Evolutionary conservation across 2,113 vertebrate genomes (phyloP).

Genomic region (Caracal caracal): DNA sequence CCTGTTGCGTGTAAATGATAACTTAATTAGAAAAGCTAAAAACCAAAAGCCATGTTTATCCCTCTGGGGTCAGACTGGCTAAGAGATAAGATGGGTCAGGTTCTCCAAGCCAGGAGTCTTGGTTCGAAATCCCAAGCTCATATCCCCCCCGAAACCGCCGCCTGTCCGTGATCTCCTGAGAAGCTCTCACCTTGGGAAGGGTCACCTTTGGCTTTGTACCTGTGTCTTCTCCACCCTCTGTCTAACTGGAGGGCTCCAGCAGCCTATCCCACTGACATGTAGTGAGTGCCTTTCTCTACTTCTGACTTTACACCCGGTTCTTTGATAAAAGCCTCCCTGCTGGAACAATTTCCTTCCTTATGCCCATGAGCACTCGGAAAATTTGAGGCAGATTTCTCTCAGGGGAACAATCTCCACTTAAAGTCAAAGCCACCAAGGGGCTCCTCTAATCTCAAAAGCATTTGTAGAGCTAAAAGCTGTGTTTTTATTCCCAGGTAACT

Average conservation of each 20-base stretch:
- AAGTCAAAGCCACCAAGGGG: conserved; percentile 54
- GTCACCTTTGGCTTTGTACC: not conserved
- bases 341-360: conserved; percentile 19
- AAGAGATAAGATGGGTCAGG: not conserved
- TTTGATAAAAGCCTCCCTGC: conserved; percentile 6
- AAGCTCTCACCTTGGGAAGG: not conserved
- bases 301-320: not conserved
- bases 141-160: too few relatives aligned
- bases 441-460: conserved; percentile 63
- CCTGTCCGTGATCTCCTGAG: not conserved
- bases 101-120: not conserved
- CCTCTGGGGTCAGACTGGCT: not conserved
- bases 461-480: conserved; percentile 20
- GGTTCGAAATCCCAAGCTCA: not conserved
- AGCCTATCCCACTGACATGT: too few relatives aligned
- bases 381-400: conserved; percentile 61
- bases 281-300: not conserved
- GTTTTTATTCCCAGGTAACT: not conserved
- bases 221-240: fast-evolving
- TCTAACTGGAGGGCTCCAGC: not conserved
- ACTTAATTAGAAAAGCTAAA: not conserved
- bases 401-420: conserved; percentile 63
- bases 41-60: not conserved
- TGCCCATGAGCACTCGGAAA: not conserved
- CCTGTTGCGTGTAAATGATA: not conserved